Evolutionary conservation across 2,113 vertebrate genomes (phyloP).

Genomic region (Ciconia boyciana): DNA sequence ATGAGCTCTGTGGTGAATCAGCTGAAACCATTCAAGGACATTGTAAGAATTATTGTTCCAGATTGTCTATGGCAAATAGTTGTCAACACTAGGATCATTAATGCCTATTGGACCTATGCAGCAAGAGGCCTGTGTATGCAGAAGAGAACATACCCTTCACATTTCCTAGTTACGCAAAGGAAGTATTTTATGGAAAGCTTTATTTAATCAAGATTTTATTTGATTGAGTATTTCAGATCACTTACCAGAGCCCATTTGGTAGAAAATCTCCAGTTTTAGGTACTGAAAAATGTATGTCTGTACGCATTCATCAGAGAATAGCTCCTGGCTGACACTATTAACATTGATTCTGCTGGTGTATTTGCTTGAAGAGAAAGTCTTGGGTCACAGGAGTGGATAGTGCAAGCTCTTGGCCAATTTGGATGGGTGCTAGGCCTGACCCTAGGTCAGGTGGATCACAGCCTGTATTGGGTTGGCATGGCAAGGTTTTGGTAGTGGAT

Average conservation of each 20-base stretch:
- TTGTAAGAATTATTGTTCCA: not conserved
- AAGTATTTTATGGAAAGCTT: not conserved
- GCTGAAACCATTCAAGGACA: not conserved
- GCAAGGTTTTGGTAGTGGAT: no score
- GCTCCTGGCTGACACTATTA: not conserved
- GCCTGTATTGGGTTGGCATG: no score
- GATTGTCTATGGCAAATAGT: not conserved
- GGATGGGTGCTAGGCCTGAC: not conserved
- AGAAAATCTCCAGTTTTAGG: not conserved
- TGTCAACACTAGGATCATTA: not conserved
- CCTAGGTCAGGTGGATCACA: not conserved
- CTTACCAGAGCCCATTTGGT: not conserved
- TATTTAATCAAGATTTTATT: not conserved
- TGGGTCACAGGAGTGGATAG: accelerated
- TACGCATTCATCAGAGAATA: not conserved
- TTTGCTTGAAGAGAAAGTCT: not conserved
- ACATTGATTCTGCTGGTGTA: not conserved
- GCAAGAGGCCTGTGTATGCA: not conserved
- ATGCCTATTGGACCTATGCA: not conserved
- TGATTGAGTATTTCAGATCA: not conserved
- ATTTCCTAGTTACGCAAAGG: not conserved
- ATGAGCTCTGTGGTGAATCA: not conserved
- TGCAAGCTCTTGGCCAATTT: not conserved
- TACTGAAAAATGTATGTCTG: not conserved
- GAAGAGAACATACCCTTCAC: not conserved